Evolutionary conservation across 2,113 vertebrate genomes (phyloP).

Genomic region (Hemicordylus capensis): DNA sequence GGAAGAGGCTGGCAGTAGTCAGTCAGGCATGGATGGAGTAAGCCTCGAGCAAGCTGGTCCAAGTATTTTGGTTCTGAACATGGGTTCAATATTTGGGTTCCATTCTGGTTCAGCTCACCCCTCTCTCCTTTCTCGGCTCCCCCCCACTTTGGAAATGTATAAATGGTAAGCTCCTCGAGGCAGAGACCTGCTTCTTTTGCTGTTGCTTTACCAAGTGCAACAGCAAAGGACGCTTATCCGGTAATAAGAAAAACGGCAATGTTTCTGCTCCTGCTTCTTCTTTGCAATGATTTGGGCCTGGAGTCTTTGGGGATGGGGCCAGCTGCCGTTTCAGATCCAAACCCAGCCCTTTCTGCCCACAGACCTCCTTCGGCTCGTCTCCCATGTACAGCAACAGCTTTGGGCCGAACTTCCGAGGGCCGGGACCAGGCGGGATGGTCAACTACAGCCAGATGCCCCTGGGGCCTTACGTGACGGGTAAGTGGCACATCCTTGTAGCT

Average conservation of each 20-base stretch:
- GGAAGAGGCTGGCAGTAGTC: not conserved
- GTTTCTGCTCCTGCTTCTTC: constrained; percentile 20
- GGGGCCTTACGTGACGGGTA: constrained; percentile 96
- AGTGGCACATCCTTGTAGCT: constrained; percentile 25
- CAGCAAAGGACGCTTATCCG: too few relatives aligned
- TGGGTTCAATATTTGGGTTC: not conserved
- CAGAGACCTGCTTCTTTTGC: not conserved
- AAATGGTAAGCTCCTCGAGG: not conserved
- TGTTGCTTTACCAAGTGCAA: not conserved
- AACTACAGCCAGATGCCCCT: constrained; percentile 99
- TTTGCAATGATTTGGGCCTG: not conserved
- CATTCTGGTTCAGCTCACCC: not conserved
- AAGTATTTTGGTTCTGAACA: too few relatives aligned
- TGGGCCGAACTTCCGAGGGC: constrained; percentile 88
- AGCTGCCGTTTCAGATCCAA: not conserved
- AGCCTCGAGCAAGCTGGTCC: too few relatives aligned
- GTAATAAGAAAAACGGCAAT: too few relatives aligned
- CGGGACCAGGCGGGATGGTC: constrained; percentile 89
- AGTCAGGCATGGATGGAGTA: not conserved
- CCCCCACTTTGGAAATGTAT: not conserved
- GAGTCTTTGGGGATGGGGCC: too few relatives aligned
- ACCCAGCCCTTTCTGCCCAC: not conserved
- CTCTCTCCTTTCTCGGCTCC: not conserved
- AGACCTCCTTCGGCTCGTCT: constrained; percentile 89
- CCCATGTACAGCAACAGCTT: constrained; percentile 93